A percentile compares a stretch with the other conserved stretches of the same genome.
Evolutionary conservation across 2,113 vertebrate genomes (phyloP).

Genomic region (Protobothrops mucrosquamatus): DNA sequence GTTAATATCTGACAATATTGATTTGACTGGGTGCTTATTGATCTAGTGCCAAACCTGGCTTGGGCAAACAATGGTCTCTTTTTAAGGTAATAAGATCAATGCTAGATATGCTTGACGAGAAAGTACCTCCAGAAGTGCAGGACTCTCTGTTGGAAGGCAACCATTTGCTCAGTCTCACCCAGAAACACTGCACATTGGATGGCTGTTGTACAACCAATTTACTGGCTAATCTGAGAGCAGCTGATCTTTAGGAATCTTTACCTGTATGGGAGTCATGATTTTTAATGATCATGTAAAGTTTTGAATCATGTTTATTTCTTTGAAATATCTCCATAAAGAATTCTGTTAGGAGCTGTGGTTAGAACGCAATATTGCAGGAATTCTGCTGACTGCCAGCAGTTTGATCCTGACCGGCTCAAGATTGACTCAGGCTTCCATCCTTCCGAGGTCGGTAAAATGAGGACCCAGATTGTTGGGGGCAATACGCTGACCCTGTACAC

Average conservation of each 20-base stretch:
- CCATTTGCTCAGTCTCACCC: background rate
- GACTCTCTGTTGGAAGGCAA: background rate
- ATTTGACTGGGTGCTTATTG: slow-evolving; percentile 40
- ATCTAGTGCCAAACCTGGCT: slow-evolving; percentile 15
- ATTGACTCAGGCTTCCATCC: background rate
- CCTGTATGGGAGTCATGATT: background rate
- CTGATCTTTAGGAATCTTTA: background rate
- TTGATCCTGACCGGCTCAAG: no score
- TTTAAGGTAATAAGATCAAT: background rate
- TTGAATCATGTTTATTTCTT: background rate
- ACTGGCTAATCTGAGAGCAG: background rate
- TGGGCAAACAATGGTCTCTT: background rate
- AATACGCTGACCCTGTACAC: background rate
- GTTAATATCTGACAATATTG: slow-evolving; percentile 37
- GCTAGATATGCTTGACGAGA: background rate
- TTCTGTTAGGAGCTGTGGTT: background rate
- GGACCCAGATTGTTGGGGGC: background rate
- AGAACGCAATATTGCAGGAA: background rate
- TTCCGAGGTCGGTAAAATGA: background rate
- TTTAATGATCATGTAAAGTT: background rate
- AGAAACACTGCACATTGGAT: background rate
- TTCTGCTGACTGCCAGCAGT: background rate
- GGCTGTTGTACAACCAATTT: background rate
- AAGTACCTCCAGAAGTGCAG: background rate
- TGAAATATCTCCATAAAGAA: background rate